Percentiles rank a stretch among this genome's conserved stretches.
Conservation (phyloP, 2,797 vertebrate species). For the Cheirogaleus major region DNA sequence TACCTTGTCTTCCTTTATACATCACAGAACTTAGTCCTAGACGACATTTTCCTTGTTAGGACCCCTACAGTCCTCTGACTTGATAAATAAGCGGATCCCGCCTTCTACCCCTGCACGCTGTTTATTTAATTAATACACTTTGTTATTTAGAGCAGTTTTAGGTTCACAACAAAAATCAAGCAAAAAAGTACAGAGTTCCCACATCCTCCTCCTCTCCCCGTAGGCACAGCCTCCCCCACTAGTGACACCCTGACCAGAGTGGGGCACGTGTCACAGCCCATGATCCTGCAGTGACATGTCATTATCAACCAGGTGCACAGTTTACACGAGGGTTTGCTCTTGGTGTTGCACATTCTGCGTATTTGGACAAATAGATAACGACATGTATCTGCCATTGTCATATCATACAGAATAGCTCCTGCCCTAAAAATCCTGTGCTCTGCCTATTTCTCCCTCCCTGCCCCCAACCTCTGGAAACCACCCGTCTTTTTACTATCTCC, state of each 20-base stretch:
- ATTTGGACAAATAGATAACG: background rate
- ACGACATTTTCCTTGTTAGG: background rate
- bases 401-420: background rate
- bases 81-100: background rate
- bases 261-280: background rate
- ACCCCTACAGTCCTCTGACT: background rate
- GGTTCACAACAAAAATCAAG: background rate
- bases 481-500: background rate
- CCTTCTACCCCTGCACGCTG: background rate
- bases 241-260: background rate
- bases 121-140: background rate
- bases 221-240: background rate
- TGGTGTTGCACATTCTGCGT: background rate
- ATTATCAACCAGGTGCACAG: too few relatives aligned
- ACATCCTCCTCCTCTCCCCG: background rate
- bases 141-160: background rate
- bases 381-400: accelerated
- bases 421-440: background rate
- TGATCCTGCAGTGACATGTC: background rate
- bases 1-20: background rate
- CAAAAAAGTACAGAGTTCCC: background rate
- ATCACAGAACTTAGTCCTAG: background rate
- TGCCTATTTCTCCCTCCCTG: background rate
- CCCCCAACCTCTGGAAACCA: background rate
- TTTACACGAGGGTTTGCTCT: background rate